Evolutionary conservation across 2,113 vertebrate species (phyloP).

Genomic region (Diadophis punctatus): DNA sequence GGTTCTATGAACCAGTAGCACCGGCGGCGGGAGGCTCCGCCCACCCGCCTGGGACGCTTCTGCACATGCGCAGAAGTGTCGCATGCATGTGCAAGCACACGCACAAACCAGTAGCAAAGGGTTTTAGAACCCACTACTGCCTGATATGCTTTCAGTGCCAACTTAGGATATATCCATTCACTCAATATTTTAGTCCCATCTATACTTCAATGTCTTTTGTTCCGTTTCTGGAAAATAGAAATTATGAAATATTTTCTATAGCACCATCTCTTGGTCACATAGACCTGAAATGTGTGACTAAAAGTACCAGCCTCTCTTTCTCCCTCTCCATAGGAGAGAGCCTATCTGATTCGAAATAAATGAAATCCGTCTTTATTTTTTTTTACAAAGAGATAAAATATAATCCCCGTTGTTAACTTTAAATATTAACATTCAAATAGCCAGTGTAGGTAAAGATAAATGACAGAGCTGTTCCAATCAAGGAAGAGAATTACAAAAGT

Average conservation of each 20-base stretch:
- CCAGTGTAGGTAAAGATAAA: not conserved
- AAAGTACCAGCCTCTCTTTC: not conserved
- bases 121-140: no score
- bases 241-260: not conserved
- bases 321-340: not conserved
- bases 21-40: no score
- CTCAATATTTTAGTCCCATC: not conserved
- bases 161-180: not conserved
- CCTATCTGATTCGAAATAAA: not conserved
- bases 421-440: not conserved
- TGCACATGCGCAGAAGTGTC: no score
- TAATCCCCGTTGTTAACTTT: not conserved
- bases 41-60: no score
- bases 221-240: not conserved
- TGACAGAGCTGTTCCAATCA: not conserved
- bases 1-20: no score
- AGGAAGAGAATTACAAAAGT: not conserved
- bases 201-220: not conserved
- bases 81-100: no score
- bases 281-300: not conserved
- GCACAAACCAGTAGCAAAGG: no score
- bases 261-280: not conserved
- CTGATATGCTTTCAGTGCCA: not conserved
- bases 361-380: not conserved
- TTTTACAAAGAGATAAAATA: not conserved